Base-by-base conservation (phyloP, 2,888 invertebrate genomes). In the Saturnia pavonia region DNA sequence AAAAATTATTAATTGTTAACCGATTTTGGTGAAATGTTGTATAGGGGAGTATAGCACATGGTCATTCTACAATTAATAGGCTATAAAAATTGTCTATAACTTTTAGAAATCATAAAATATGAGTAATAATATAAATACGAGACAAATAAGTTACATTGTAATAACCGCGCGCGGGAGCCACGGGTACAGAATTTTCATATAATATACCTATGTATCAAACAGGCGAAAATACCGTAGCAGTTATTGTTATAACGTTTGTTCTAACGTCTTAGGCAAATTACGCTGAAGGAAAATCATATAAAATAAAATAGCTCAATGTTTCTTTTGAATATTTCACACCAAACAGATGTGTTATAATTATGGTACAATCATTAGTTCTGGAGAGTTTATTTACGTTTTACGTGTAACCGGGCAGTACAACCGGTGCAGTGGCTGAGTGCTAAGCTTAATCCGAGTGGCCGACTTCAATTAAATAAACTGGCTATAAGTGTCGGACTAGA, bases 371-470 rank as follows among this genome's bases (percentile, higher is more conserved):
- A 85, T 84, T 84, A 80, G 80, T 83, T 80, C 77, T 74, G 75
- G 74, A 75, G 77, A 80, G 85, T 85, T 82, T 86, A 84, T 86
- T 87, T 86, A 85, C 82, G 82, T 83, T 79, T 73, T 76, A 75
- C 74, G 79, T 68, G 68, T 65, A 68, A 42, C 25, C 70, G 22
- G 27, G 74, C 69, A 75, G 76, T 72, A 67, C 70, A 70, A 72
- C 57, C 74, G 73, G 72, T 79, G 81, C 75, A 77, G 71, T 71
- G 76, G 74, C 71, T 70, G 67, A 73, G 74, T 73, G 74, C 74
- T 75, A 74, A 67, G 72, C 71, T 71, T 40, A 63, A 70, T 54
- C 43, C 27, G 51, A 54, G 66, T 43, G 70, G 43, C 42, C 65
- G 54, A 70, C 11, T 43, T 27, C 40, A 16, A 65, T 67, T 67